Conservation (phyloP, 2,113 vertebrate species). For the Circaetus gallicus region DNA sequence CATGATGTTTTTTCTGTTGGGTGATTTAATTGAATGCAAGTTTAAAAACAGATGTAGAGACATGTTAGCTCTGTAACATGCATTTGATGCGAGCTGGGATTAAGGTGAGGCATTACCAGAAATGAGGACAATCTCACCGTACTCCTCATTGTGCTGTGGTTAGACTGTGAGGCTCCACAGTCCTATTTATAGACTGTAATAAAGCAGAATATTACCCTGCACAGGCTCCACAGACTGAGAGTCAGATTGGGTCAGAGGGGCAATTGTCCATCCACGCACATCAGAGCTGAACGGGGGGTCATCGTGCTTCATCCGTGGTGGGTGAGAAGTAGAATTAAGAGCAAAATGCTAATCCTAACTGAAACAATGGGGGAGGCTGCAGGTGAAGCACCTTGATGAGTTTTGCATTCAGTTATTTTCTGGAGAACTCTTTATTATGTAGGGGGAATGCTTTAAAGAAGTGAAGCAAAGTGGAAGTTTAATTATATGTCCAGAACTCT, state of each 20-base stretch:
- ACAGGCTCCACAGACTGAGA: background rate
- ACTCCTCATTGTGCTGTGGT: fast-evolving
- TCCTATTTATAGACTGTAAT: background rate
- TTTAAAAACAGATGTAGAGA: background rate
- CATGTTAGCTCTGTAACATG: fast-evolving
- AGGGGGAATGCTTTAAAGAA: background rate
- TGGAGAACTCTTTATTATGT: background rate
- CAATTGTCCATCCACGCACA: fast-evolving
- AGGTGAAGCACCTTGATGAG: no score
- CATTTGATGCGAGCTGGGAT: background rate
- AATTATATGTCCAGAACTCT: background rate
- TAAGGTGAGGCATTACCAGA: background rate
- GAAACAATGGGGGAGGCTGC: background rate
- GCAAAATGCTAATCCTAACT: no score
- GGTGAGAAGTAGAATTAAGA: background rate
- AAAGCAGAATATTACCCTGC: background rate
- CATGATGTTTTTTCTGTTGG: background rate
- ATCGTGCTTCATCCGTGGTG: fast-evolving
- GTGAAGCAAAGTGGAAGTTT: background rate
- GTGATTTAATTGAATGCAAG: background rate
- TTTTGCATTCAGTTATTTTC: background rate
- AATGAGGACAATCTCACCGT: background rate
- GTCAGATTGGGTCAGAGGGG: background rate
- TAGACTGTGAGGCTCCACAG: background rate
- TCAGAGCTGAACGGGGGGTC: fast-evolving